Evolutionary conservation across 2,113 vertebrate genomes (phyloP).

Genomic region (Plecturocebus donacophilus): DNA sequence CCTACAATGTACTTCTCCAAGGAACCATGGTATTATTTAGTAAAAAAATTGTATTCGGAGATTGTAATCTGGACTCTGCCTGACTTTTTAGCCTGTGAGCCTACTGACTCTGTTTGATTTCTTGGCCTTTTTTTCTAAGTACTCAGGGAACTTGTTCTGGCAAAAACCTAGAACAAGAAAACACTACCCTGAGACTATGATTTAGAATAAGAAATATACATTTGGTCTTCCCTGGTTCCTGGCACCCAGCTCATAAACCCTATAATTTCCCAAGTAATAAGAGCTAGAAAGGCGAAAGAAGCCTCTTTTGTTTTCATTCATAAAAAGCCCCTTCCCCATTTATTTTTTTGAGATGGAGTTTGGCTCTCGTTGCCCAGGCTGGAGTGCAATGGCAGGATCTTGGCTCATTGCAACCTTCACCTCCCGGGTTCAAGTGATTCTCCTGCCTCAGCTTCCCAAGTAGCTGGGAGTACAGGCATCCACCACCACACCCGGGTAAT

Average conservation of each 20-base stretch:
- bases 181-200: not conserved
- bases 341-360: too few species aligned
- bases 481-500: too few species aligned
- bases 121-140: not conserved
- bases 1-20: not conserved
- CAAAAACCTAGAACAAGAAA: not conserved
- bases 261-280: not conserved
- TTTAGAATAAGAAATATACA: not conserved
- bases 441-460: too few species aligned
- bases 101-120: not conserved
- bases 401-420: too few species aligned
- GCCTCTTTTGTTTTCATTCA: not conserved
- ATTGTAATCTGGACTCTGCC: not conserved
- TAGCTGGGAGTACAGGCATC: too few species aligned
- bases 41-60: not conserved
- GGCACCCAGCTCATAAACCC: not conserved
- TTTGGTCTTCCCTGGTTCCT: not conserved
- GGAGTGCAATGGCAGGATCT: too few species aligned
- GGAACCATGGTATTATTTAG: not conserved
- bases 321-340: not conserved
- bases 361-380: too few species aligned
- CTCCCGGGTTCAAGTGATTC: too few species aligned
- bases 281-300: not conserved
- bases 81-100: not conserved
- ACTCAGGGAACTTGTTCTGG: not conserved